These are phyloP conservation scores for Allobates femoralis DNA, from an alignment of 2,797 vertebrate species.

Conservation along the genomic window DNA sequence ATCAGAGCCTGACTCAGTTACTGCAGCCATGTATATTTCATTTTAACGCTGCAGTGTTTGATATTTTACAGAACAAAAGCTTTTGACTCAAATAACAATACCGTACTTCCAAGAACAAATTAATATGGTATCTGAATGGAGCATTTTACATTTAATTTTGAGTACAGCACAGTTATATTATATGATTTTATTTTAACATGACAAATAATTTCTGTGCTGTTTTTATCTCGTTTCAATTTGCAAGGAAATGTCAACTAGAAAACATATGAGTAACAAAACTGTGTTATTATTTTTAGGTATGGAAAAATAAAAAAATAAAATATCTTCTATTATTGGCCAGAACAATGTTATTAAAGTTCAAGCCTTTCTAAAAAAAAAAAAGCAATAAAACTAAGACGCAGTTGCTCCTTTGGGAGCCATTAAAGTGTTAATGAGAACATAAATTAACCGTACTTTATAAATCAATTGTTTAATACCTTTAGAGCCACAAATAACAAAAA, in stretches of 20 bases:
- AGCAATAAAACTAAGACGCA: constrained; percentile 55
- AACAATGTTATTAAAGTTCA: constrained; percentile 58
- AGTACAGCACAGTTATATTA: background rate
- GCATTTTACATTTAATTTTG: too few relatives aligned
- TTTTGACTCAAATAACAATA: too few relatives aligned
- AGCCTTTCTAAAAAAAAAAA: constrained; percentile 42
- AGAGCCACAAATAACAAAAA: constrained; percentile 36
- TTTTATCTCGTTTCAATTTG: background rate
- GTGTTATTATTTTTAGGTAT: constrained; percentile 39
- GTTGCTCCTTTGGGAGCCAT: constrained; percentile 48
- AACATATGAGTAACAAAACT: constrained; percentile 18
- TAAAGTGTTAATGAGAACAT: constrained; percentile 59
- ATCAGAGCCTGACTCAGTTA: too few relatives aligned
- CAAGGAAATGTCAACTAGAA: constrained; percentile 27
- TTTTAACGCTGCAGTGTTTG: too few relatives aligned
- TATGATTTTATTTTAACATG: background rate
- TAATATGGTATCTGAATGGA: too few relatives aligned
- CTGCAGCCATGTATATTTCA: too few relatives aligned
- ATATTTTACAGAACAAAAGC: too few relatives aligned
- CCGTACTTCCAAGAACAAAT: too few relatives aligned
- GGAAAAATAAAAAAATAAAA: constrained; percentile 37
- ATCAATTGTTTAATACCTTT: constrained; percentile 57
- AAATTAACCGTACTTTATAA: constrained; percentile 59
- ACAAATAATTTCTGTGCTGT: background rate
- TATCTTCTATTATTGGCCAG: constrained; percentile 50